phyloP scores from a whole-genome alignment of 2,113 vertebrate species.

The Furnarius figulus region DNA sequence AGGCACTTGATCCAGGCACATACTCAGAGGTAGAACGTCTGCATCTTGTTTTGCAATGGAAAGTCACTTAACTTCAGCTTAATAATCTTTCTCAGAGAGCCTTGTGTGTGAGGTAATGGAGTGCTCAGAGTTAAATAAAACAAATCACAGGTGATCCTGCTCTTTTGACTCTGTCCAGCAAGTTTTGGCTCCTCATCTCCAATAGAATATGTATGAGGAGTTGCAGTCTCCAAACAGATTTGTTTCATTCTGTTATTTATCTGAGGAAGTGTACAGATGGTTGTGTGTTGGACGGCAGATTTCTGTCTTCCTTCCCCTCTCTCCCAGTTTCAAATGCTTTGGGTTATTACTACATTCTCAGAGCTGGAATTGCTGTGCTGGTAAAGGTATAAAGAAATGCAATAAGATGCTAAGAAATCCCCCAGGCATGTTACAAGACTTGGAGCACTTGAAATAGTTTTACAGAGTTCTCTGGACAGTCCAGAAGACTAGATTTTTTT shows the following conservation, averaged over 20 bases:
- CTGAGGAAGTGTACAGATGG: not conserved
- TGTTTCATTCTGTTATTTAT: conserved; percentile 20
- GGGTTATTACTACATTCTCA: conserved; percentile 36
- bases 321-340: not conserved
- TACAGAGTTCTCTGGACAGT: conserved; percentile 17
- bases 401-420: conserved; percentile 46
- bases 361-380: conserved; percentile 15
- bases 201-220: conserved; percentile 7
- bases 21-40: conserved; percentile 38
- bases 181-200: conserved; percentile 3
- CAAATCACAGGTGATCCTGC: conserved; percentile 29
- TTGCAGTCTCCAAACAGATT: not conserved
- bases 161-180: not conserved
- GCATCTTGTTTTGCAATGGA: conserved; percentile 50
- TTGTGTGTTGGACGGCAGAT: conserved; percentile 23
- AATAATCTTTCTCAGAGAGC: not conserved
- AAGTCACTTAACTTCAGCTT: not conserved
- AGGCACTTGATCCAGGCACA: not conserved
- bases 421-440: not conserved
- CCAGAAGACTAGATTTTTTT: conserved; percentile 44
- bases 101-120: not conserved
- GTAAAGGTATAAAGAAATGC: conserved; percentile 43
- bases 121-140: not conserved
- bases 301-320: conserved; percentile 34
- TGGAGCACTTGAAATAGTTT: not conserved